Evolutionary conservation across 2,113 vertebrate genomes (phyloP).

Genomic region (Neotragus moschatus): DNA sequence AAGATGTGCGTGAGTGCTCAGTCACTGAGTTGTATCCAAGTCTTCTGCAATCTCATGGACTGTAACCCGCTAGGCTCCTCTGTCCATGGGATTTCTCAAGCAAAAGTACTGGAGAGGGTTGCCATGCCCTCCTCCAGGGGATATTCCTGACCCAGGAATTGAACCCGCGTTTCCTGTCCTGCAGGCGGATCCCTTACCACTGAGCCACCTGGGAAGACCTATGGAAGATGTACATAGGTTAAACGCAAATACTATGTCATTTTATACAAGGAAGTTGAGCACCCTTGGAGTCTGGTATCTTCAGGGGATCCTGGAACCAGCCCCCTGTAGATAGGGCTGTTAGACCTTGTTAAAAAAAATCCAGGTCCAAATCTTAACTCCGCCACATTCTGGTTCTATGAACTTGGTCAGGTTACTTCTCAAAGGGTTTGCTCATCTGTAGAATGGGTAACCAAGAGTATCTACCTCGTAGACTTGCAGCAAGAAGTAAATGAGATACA

Average conservation of each 20-base stretch:
- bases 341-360: background rate
- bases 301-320: background rate
- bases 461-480: background rate
- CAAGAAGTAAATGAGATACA: background rate
- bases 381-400: background rate
- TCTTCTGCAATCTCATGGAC: background rate
- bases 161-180: background rate
- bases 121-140: background rate
- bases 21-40: background rate
- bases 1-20: background rate
- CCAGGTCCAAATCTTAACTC: background rate
- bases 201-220: background rate
- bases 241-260: background rate
- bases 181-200: background rate
- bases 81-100: background rate
- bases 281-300: background rate
- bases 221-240: background rate
- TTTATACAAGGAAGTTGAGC: background rate
- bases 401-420: background rate
- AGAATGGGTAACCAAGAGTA: background rate
- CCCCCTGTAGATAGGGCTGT: background rate
- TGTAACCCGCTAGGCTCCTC: background rate
- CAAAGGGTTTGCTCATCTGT: background rate
- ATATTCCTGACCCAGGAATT: background rate
- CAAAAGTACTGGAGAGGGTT: background rate